Conservation (phyloP, 2,113 vertebrate genomes). For the Prietella phreatophila region DNA sequence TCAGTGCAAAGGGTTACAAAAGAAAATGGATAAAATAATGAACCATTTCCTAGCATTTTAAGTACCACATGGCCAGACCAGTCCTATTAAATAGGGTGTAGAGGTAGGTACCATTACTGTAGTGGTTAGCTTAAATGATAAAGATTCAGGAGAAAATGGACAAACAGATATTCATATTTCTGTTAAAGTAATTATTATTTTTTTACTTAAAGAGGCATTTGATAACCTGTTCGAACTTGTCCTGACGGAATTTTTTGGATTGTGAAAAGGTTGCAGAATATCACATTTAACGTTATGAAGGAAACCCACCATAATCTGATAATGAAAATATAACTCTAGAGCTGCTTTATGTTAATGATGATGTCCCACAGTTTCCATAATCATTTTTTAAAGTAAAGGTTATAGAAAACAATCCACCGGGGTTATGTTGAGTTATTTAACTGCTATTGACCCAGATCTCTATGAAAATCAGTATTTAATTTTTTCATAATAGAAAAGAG, state of each 20-base stretch:
- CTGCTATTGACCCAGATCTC: conserved; percentile 66
- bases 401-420: conserved; percentile 47
- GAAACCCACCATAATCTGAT: conserved; percentile 47
- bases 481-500: conserved; percentile 72
- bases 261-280: conserved; percentile 55
- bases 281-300: conserved; percentile 54
- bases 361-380: conserved; percentile 33
- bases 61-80: neutral
- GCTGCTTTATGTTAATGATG: conserved; percentile 46
- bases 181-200: conserved; percentile 55
- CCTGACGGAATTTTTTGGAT: conserved; percentile 51
- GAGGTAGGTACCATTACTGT: conserved; percentile 30
- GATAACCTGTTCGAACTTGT: conserved; percentile 50
- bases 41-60: too few species aligned
- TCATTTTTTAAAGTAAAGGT: conserved; percentile 39
- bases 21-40: too few species aligned
- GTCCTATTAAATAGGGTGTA: neutral
- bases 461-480: conserved; percentile 71
- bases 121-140: conserved; percentile 53
- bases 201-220: conserved; percentile 45
- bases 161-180: conserved; percentile 53
- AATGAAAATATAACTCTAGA: conserved; percentile 48
- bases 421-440: conserved; percentile 49
- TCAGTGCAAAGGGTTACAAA: too few species aligned
- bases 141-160: conserved; percentile 67